Base-by-base conservation (phyloP, 2,888 invertebrate species). In the Empis livida region DNA sequence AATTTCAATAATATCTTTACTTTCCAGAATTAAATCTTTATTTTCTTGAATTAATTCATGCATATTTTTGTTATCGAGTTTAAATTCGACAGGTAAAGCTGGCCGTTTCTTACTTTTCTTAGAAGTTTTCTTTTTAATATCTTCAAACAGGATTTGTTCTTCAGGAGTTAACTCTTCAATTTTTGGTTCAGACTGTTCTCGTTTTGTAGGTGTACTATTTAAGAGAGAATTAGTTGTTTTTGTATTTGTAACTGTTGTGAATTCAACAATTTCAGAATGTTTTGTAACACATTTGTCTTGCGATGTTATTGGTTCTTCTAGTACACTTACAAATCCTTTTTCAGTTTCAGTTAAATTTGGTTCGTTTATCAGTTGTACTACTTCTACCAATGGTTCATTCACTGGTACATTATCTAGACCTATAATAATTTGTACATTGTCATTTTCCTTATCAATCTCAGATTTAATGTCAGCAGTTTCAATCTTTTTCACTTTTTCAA, bases 91-190 rank as follows among this genome's bases (percentile, higher is more conserved):
- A 6, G 68, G 67, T 43, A 67, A 59, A 17, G 64, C 61, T 5
- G 65, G 67, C n/a, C 67, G 57, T 43, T 67, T 65, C 49, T 65
- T 67, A 53, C 67, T 66, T 55, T 66, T 65, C 47, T 66, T 69
- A 5, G 63, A 61, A 32, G 66, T 55, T 49, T 67, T 65, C 51
- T 64, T 64, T 53, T 70, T 62, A 50, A 67, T 62, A 35, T 62
- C 56, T 51, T 64, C 59, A 41, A 64, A 67, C 4, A 65, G 53
- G 40, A 60, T 51, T 50, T 64, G 58, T 48, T 71, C 71, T 54
- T 70, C 70, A 15, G 56, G 51, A 42, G 63, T 64, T 45, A 70
- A 53, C 3, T 62, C 62, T 40, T 58, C 54, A 27, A 54, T 42
- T 37, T 44, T 43, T 10, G 43, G 37, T 20, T 40, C 45, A 38